phyloP scores from a whole-genome alignment of 2,797 vertebrate species.

The Gambelia wislizenii region DNA sequence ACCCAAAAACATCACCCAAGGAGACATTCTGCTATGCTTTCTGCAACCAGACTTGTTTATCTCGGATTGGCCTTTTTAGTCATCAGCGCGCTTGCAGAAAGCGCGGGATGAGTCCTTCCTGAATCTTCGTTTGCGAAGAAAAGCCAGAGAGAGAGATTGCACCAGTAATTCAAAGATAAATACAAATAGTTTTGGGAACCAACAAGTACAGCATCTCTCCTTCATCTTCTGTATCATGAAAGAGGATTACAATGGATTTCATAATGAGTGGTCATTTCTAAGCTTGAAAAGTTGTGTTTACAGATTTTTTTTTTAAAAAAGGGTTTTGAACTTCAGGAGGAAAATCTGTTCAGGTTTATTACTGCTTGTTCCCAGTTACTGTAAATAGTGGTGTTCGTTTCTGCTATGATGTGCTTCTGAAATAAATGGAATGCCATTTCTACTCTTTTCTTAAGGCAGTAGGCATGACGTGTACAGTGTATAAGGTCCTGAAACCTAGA shows the following conservation, averaged over 20 bases:
- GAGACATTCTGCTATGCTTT: too few species aligned
- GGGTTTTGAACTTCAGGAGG: neutral
- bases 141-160: too few species aligned
- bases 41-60: too few species aligned
- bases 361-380: neutral
- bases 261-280: neutral
- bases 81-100: too few species aligned
- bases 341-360: neutral
- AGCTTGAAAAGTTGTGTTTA: neutral
- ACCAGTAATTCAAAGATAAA: neutral
- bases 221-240: neutral
- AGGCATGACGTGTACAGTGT: neutral
- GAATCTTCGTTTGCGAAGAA: too few species aligned
- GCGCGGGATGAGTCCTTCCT: too few species aligned
- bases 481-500: slow-evolving; percentile 27
- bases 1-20: too few species aligned
- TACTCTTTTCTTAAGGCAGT: neutral
- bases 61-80: too few species aligned
- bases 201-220: neutral
- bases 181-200: neutral
- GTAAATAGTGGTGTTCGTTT: neutral
- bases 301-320: neutral
- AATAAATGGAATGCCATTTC: neutral
- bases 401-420: neutral
- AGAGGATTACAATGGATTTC: neutral